Base-by-base conservation (phyloP, 2,888 invertebrate species). In the Microctonus aethiopoides region DNA sequence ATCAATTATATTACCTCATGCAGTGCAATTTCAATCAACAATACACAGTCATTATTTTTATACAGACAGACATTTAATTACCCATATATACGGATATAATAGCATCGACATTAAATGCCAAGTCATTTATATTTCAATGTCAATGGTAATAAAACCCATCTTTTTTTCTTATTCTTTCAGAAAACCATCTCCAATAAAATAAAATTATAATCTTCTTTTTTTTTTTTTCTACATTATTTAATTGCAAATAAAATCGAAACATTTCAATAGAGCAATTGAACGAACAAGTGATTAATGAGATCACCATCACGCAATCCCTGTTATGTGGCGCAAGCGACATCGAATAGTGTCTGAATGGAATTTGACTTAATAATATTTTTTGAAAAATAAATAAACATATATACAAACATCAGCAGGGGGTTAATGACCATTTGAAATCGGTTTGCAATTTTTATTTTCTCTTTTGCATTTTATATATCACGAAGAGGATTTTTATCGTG, bases 371-470 rank as follows among this genome's bases (percentile, higher is more conserved):
- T 34, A 29, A 51, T 24, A n/a, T 36, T 54, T 16, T 56, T 20
- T n/a, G 13, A 61, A 54, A 54, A 68, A 67, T 59, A 51, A 57
- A 36, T 57, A 13, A 41, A 54, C 16, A 26, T 4, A 67, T n/a
- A 51, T 41, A 63, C 46, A 46, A 62, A 54, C n/a, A 56, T 46
- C 24, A 57, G 56, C 41, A 34, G 26, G 36, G 41, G 61, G 60
- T 65, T 65, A 65, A 70, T 29, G 61, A 70, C 52, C 60, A 65
- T 20, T 26, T 10, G 36, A 16, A 46, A 46, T 46, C 16, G 46
- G 16, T n/a, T 46, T 16, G 16, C 46, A 16, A 7, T 46, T 16
- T 16, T 46, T 46, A n/a, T 16, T 46, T 9, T 46, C 16, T 20
- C 46, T n/a, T 7, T 7, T n/a, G 16, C 46, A n/a, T 46, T 46